Base-by-base conservation (phyloP, 1,140 invertebrate genomes). In the Drosophila bipectinata region DNA sequence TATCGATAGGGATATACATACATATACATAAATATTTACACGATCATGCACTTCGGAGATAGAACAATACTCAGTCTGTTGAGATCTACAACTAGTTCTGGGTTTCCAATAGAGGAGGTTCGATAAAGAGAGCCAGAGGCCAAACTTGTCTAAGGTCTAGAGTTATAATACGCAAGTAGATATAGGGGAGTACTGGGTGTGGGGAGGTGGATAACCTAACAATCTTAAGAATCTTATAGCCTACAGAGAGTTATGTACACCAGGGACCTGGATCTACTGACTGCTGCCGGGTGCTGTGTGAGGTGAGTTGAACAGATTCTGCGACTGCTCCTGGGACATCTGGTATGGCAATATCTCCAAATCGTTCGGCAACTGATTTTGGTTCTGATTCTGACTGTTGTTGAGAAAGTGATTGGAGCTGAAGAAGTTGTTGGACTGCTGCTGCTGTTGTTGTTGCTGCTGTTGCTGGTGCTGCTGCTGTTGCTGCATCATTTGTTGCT, bases 281-380 rank as follows among this genome's bases (percentile, higher is more conserved):
- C 64, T 88, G 14, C 63, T 79, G 67, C 89, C 71, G 3, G 53
- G 71, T 6, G 85, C 49, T 8, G 77, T 63, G 45, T 84, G 77
- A 12, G 90, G 73, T 7, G 77, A 81, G 51, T 78, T 88, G 62
- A 91, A 91, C 26, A 91, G 72, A 69, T 79, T 88, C 66, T 91
- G 82, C 32, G 90, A 91, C 72, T 82, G 77, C 47, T 91, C 90
- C 52, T 84, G 77, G 21, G 90, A 82, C 69, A 91, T 91, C 44
- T 88, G 85, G 73, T 90, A 91, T 3, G 90, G 90, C 44, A 91
- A 49, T 53, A 91, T 89, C 47, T 91, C 90, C 55, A 91, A 53
- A 47, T 91, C 82, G 48, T 90, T 90, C 4, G 90, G 82, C 60
- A 91, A 66, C 30, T 90, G 79, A 48, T 69, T 87, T 41, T 81